Percentiles rank a stretch among this genome's conserved stretches.
phyloP scores from a whole-genome alignment of 2,797 vertebrate species.

The Cyclopterus lumpus region DNA sequence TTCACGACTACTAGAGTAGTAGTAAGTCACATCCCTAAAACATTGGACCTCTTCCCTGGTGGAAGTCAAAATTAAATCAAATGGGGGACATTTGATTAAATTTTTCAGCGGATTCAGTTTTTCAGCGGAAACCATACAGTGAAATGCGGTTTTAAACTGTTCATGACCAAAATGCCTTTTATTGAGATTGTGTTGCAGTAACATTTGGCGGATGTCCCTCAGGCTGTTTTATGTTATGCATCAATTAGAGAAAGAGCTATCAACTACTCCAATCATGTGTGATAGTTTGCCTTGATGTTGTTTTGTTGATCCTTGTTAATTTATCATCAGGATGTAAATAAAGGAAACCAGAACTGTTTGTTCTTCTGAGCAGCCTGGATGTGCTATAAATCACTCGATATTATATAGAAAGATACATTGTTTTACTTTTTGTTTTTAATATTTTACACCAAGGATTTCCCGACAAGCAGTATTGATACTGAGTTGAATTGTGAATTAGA shows the following conservation, averaged over 20 bases:
- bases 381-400: not conserved
- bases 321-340: conserved; percentile 14
- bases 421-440: conserved; percentile 18
- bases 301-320: not conserved
- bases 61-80: not conserved
- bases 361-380: not conserved
- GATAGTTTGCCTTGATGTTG: not conserved
- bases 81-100: not conserved
- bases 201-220: not conserved
- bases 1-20: too few species aligned
- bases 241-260: not conserved
- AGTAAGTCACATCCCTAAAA: not conserved
- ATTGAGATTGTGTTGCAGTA: not conserved
- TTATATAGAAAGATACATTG: not conserved
- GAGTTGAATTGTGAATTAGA: not conserved
- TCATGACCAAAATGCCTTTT: not conserved
- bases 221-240: not conserved
- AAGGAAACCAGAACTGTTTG: conserved; percentile 14
- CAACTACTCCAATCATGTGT: not conserved
- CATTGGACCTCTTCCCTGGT: not conserved
- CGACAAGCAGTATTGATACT: not conserved
- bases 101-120: too few species aligned
- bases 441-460: not conserved
- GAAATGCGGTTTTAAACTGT: not conserved
- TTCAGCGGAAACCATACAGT: too few species aligned